Evolutionary conservation across 1,140 invertebrate species (phyloP).

Genomic region (Drosophila parvula): DNA sequence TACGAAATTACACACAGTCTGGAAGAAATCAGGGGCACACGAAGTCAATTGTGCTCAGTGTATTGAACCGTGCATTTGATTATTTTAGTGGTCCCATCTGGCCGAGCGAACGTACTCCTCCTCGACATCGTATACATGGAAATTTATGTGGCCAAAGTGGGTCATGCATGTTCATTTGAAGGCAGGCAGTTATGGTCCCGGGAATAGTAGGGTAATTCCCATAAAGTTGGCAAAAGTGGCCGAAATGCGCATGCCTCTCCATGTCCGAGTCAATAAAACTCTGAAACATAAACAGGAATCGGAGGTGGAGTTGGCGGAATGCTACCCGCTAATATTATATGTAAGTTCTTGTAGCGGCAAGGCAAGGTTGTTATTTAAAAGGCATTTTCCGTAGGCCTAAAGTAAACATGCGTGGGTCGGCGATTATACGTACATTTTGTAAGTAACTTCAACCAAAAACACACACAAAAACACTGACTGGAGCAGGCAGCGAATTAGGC

Average conservation of each 20-base stretch:
- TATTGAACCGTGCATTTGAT: constrained; percentile 52
- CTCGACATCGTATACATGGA: constrained; percentile 30
- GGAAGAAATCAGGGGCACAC: constrained; percentile 1
- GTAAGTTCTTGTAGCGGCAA: constrained; percentile 38
- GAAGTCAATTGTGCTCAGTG: constrained; percentile 39
- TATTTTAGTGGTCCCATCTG: constrained; percentile 50
- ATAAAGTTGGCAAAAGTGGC: constrained; percentile 58
- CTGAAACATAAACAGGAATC: constrained; percentile 15
- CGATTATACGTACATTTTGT: constrained; percentile 35
- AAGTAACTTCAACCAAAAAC: not conserved
- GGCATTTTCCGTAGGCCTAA: constrained; percentile 37
- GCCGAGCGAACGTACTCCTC: constrained; percentile 6
- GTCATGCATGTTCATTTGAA: constrained; percentile 59
- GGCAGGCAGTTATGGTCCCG: constrained; percentile 30
- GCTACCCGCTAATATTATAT: constrained; percentile 19
- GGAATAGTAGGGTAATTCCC: constrained; percentile 53
- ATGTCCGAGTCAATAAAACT: constrained; percentile 61
- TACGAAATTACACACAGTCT: not conserved
- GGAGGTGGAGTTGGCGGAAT: constrained; percentile 2
- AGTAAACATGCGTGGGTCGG: constrained; percentile 40
- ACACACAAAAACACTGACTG: constrained; percentile 26
- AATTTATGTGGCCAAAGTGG: constrained; percentile 67
- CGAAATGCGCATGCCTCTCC: constrained; percentile 37
- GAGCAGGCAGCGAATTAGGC: constrained; percentile 42
- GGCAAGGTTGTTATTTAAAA: constrained; percentile 57